Evolutionary conservation across 1,140 invertebrate genomes (phyloP).

Genomic region (Geopemphigus sp.): DNA sequence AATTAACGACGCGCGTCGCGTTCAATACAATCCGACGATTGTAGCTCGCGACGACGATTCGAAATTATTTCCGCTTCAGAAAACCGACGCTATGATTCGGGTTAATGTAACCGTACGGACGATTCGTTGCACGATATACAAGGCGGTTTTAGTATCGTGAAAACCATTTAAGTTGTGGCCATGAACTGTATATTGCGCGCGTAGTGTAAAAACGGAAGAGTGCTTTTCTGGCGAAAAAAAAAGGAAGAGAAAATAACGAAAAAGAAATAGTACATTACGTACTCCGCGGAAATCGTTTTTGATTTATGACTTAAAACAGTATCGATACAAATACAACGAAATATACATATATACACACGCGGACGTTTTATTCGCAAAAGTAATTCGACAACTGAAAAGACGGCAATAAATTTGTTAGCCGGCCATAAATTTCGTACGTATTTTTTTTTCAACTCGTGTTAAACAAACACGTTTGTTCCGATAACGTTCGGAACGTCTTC

Average conservation of each 20-base stretch:
- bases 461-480: too few relatives aligned
- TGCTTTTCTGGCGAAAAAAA: not conserved
- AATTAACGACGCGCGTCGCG: too few relatives aligned
- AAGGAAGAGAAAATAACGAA: not conserved
- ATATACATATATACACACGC: not conserved
- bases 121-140: too few relatives aligned
- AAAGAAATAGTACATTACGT: not conserved
- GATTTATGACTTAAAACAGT: not conserved
- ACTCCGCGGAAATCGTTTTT: not conserved
- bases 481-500: too few relatives aligned
- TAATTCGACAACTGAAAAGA: constrained; percentile 12
- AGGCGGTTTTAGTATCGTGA: too few relatives aligned
- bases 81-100: too few relatives aligned
- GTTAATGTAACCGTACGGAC: too few relatives aligned
- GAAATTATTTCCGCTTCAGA: too few relatives aligned
- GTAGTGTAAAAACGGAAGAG: not conserved
- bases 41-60: too few relatives aligned
- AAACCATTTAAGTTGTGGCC: too few relatives aligned
- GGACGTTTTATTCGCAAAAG: not conserved
- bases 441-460: not conserved
- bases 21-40: too few relatives aligned
- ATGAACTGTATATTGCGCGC: too few relatives aligned
- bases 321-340: not conserved
- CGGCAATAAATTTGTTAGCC: not conserved
- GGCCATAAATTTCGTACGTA: not conserved